phyloP scores from a whole-genome alignment of 2,888 invertebrate genomes.

The Drosophila yooni region DNA sequence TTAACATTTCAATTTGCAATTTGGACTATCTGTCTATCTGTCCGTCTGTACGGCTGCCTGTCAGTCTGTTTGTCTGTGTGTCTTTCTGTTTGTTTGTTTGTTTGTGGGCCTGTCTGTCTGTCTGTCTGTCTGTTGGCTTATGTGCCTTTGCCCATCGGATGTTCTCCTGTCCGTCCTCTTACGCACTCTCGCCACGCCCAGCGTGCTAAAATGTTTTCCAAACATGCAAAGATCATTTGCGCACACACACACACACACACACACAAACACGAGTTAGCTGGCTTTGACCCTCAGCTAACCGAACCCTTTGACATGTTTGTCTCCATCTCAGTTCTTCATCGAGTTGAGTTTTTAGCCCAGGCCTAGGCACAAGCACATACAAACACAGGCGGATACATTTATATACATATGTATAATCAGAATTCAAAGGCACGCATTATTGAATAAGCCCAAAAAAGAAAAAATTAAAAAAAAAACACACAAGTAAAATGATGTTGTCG shows the following conservation, averaged over 20 bases:
- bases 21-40: constrained; percentile 34
- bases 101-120: constrained; percentile 11
- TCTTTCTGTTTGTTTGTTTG: constrained; percentile 8
- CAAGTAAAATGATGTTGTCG: not conserved
- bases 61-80: constrained; percentile 7
- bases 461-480: constrained; percentile 7
- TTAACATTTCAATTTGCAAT: constrained; percentile 81
- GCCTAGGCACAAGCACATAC: constrained; percentile 3
- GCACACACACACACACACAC: constrained; percentile 18
- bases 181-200: constrained; percentile 77
- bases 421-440: constrained; percentile 80
- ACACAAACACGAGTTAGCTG: constrained; percentile 12
- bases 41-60: not conserved
- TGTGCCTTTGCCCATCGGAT: constrained; percentile 24
- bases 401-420: constrained; percentile 66
- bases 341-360: constrained; percentile 26
- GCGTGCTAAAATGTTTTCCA: constrained; percentile 73
- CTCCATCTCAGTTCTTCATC: not conserved
- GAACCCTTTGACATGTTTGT: constrained; percentile 73
- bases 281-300: constrained; percentile 46
- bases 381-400: constrained; percentile 22
- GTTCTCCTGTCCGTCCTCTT: constrained; percentile 39
- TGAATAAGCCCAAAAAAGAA: constrained; percentile 51
- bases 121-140: constrained; percentile 8
- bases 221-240: constrained; percentile 78